Evolutionary conservation across 2,888 invertebrate genomes (phyloP), one percentile per base, ranked within the genome.

Genomic region (Sialis lutaria): DNA sequence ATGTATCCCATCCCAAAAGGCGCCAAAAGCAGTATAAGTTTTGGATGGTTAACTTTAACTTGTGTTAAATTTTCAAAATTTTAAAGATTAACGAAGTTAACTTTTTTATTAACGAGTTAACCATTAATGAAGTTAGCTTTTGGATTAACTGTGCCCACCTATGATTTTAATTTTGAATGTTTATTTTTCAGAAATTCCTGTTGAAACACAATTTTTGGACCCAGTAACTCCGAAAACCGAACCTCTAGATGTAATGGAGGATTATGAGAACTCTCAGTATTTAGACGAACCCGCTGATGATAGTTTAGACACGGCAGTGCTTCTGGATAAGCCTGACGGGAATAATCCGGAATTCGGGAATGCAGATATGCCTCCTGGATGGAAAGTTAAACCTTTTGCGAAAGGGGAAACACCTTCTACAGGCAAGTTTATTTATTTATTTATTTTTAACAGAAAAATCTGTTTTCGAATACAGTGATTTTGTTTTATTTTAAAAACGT

Each of bases 301-400:
- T 41, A 46, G 42, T 46, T 31, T 46, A 13, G 46, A 46, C 30
- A 42, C 46, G 1, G 30, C 34, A 1, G 46, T 42, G 7, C 37
- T 46, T 31, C 22, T 46, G 3, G 46, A 46, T 35, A 42, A 41
- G 7, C 41, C 34, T 42, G 42, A 42, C 13, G 42, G 42, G n/a
- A 10, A 37, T 9, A 42, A 42, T 34, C 33, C 34, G 22, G 22
- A 22, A 22, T 22, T 22, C 4, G 22, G 22, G 22, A 22, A 22
- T 22, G 22, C 22, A 4, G 22, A 22, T 22, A 22, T 22, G 22
- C 22, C 22, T 22, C 4, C 22, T 22, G 22, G 22, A 22, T 22
- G 22, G 22, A 22, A 46, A 42, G 13, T 34, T 30, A 46, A 46
- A 42, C 41, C 13, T 2, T 22, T 46, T n/a, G n/a, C 12, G 4